Base-by-base conservation (phyloP, 2,113 vertebrate genomes). In the Lepidiolamprologus cunningtoni region DNA sequence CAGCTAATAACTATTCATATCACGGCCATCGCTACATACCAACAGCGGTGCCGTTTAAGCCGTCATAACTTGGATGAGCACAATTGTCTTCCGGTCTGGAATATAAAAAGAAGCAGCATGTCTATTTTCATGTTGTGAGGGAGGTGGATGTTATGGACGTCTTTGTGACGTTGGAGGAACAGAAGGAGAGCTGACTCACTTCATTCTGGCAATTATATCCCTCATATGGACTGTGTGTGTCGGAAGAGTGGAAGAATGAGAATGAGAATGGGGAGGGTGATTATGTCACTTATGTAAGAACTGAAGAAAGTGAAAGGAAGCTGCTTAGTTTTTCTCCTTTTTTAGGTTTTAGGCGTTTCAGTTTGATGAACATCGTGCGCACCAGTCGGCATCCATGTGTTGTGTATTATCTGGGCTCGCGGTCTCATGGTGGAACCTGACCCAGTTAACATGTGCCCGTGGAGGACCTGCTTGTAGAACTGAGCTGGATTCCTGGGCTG, bases 101-200 rank as follows among this genome's bases (percentile, higher is more conserved):
- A 55, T 54, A 85, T 80, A 88, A 87, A 92, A 87, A 90, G 63
- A 89, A 63, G 80, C 17, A 28, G 47, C 85, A 63, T 52, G 82
- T 94, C 93, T 95, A 94, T 94, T 95, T 94, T 91, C 85, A 93
- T 95, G 86, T 86, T 92, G 86, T 84, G 93, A 94, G 83, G 88
- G 93, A 92, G 94, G 89, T 47, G 89, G 90, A 92, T 93, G 93
- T 89, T 92, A 84, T 87, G 86, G 80, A 89, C 89, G 93, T 92
- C 87, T 91, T 82, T 86, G 92, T 96, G 95, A 95, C 93, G 94
- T 89, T 71, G 87, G 78, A 87, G 79, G 71, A 94, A 91, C 94
- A 95, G 95, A 95, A 88, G 92, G 91, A 90, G 89, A 85, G 87
- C 91, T 96, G 95, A 95, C 91, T 94, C 94, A 93, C 87, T 91